phyloP scores from a whole-genome alignment of 2,797 vertebrate genomes.

The Argentina silus region DNA sequence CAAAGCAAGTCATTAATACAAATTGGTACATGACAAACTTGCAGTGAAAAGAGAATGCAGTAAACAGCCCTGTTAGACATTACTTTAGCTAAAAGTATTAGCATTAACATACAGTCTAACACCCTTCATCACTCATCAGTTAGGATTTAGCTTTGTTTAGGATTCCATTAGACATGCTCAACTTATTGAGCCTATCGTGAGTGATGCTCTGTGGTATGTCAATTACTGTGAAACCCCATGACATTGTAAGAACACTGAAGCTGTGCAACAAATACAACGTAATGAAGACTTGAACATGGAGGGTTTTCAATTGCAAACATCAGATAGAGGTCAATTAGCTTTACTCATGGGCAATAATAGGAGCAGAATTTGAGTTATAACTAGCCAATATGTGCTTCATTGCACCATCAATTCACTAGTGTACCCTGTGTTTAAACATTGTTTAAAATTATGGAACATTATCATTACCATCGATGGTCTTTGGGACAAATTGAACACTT shows the following conservation, averaged over 20 bases:
- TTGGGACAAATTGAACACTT: conserved; percentile 8
- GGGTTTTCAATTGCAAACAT: neutral
- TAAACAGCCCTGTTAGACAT: conserved; percentile 3
- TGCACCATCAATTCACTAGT: conserved; percentile 13
- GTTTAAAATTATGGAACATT: neutral
- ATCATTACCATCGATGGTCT: conserved; percentile 6
- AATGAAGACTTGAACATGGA: conserved; percentile 7
- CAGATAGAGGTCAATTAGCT: conserved; percentile 5
- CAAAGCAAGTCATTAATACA: conserved; percentile 15
- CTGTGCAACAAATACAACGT: conserved; percentile 8
- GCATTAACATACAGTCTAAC: neutral
- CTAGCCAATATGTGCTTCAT: neutral
- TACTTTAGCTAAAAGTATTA: neutral
- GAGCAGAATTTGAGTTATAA: conserved; percentile 1
- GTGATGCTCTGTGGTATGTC: neutral
- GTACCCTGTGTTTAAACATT: neutral
- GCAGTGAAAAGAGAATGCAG: neutral
- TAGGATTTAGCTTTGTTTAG: neutral
- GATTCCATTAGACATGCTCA: neutral
- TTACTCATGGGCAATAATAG: conserved; percentile 1
- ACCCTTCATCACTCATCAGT: neutral
- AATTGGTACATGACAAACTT: neutral
- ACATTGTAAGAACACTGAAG: neutral
- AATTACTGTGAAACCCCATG: neutral
- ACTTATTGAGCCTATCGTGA: neutral